Evolutionary conservation across 2,888 invertebrate genomes (phyloP), one percentile per base, ranked within the genome.

Genomic region (Acleris emargana): DNA sequence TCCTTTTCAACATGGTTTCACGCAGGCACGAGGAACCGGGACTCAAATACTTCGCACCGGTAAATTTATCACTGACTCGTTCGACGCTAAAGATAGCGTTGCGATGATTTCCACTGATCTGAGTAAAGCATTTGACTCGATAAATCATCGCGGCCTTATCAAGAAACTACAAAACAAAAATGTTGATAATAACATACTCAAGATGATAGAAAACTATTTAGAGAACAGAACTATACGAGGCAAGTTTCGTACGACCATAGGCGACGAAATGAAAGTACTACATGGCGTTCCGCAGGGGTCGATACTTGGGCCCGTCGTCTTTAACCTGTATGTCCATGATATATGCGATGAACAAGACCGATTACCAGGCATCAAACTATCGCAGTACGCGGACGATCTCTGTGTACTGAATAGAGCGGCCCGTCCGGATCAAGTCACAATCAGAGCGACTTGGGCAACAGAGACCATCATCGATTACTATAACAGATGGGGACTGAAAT

Each of bases 1-100:
- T 7, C 58, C 58, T n/a, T 59, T 59, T 49, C 59, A 59, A 51
- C 59, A 59, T 59, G 59, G 59, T 0, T 59, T 59, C 18, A 51
- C 59, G 7, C 28, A 51, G 20, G 42, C 38, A 22, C 22, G 59
- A 9, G 59, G 59, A 1, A 58, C 58, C 1, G 58, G 58, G 2
- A 58, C 58, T 20, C 58, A 50, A 17, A 57, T 57, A 16, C 51
- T 51, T 22, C 50, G 50, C 20, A 58, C n/a, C n/a, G n/a, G n/a
- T n/a, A n/a, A n/a, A 20, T 58, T 58, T n/a, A 38, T 58, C 2
- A 58, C 58, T 16, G 58, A 58, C 20, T 50, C 58, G 20, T 22
- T 58, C 5, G 50, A 58, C 5, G 38, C 32, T 3, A 58, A 58
- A 50, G 58, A 58, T 16, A 50, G 50, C 9, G 58, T 58, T 18